Conservation (phyloP, 1,140 invertebrate species). For the Thaumatotibia leucotreta region DNA sequence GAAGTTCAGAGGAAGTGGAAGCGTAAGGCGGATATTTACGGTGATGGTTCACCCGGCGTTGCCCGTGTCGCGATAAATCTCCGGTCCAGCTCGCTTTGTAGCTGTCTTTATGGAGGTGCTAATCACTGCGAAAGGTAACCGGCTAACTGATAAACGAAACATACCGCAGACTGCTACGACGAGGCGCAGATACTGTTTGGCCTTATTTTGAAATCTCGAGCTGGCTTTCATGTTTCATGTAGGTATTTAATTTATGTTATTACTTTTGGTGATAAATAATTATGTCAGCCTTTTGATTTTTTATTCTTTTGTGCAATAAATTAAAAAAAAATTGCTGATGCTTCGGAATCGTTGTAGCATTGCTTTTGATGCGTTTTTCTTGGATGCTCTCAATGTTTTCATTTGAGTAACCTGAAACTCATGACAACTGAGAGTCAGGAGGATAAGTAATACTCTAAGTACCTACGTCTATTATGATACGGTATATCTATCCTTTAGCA, state of each 20-base stretch:
- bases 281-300: too few species aligned
- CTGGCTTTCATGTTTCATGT: neutral
- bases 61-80: constrained; percentile 50
- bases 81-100: constrained; percentile 41
- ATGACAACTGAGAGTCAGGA: too few species aligned
- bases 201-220: neutral
- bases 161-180: neutral
- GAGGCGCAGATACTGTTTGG: neutral
- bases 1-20: constrained; percentile 55
- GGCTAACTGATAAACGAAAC: constrained; percentile 11
- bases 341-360: too few species aligned
- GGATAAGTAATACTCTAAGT: too few species aligned
- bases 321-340: too few species aligned
- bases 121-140: constrained; percentile 31
- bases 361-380: too few species aligned
- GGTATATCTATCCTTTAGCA: too few species aligned
- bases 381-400: too few species aligned
- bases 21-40: constrained; percentile 60
- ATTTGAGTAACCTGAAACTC: too few species aligned
- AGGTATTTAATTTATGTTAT: neutral
- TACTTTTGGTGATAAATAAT: neutral
- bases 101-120: constrained; percentile 37
- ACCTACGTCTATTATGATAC: too few species aligned
- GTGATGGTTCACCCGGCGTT: constrained; percentile 39
- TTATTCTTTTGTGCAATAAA: too few species aligned